phyloP scores from a whole-genome alignment of 2,888 invertebrate genomes.

The Anarsia innoxiella region DNA sequence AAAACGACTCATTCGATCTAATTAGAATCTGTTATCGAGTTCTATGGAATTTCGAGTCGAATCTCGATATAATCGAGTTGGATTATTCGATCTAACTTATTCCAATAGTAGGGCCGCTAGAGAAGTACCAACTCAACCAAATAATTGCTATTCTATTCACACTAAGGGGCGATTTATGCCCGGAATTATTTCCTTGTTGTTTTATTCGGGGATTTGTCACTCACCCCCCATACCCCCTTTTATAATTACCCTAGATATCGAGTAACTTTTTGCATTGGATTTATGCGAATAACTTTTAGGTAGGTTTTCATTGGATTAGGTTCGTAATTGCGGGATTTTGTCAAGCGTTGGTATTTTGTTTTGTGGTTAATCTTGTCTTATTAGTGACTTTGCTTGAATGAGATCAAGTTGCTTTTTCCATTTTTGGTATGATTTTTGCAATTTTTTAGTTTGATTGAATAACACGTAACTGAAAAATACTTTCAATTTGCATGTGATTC shows the following conservation, averaged over 20 bases:
- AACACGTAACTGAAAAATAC: too few species aligned
- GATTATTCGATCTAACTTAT: too few species aligned
- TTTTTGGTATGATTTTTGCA: too few species aligned
- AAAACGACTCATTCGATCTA: not conserved
- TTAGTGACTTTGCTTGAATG: conserved; percentile 14
- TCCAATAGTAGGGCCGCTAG: conserved; percentile 26
- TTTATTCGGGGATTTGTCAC: conserved; percentile 74
- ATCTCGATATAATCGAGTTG: too few species aligned
- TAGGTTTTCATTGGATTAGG: conserved; percentile 41
- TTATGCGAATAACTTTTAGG: conserved; percentile 48
- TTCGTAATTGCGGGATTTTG: conserved; percentile 44
- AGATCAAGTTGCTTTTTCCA: conserved; percentile 12
- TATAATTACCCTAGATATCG: conserved; percentile 70
- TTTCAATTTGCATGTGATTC: too few species aligned
- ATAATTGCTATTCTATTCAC: conserved; percentile 76
- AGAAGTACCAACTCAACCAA: conserved; percentile 65
- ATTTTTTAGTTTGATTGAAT: too few species aligned
- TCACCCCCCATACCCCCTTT: conserved; percentile 49
- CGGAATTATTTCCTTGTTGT: conserved; percentile 75
- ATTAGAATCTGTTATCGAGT: too few species aligned
- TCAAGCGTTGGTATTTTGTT: conserved; percentile 31
- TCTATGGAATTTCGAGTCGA: too few species aligned
- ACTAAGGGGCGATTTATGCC: conserved; percentile 67
- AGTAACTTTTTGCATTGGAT: conserved; percentile 63
- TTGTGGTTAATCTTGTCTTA: conserved; percentile 28